Evolutionary conservation across 1,140 invertebrate genomes (phyloP), one percentile per base, ranked within the genome.

Genomic region (Anadara kagoshimensis): DNA sequence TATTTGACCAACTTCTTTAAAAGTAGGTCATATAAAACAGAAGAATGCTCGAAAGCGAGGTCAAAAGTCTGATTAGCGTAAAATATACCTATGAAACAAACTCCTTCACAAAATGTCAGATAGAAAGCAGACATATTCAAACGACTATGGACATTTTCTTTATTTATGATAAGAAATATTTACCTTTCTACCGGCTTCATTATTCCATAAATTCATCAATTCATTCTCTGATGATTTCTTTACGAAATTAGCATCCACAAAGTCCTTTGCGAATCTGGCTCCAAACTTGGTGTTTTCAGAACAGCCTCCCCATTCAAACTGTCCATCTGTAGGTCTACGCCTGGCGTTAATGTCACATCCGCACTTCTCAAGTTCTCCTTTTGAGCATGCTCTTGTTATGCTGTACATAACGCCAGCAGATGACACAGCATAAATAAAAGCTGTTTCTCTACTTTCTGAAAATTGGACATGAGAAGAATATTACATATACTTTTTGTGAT

Each of bases 161-260:
- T n/a, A n/a, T n/a, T n/a, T n/a, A n/a, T n/a, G n/a, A n/a, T n/a
- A 36, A 7, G 29, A 36, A 36, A 3, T 36, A 36, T 90, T 90
- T 90, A 95, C 94, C 90, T 95, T 92, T 90, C 95, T 91, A 67
- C 96, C 96, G 73, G 95, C 95, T 88, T 97, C 95, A 82, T 96
- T 97, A 87, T 97, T 97, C 89, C 97, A 96, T 20, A 96, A 91
- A 89, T 97, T 97, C 95, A 98, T 96, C 22, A 97, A 89, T 10
- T 94, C 94, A 54, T 93, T 92, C 22, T 94, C 92, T 49, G 93
- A 92, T 24, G 94, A 92, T 54, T 93, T 91, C 66, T 92, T 91
- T 86, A 93, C 92, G 89, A 96, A 95, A 70, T 92, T 93, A 0
- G 94, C 91, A 82, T 97, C 96, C 0, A 95, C 92, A 90, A 97